Evolutionary conservation across 2,888 invertebrate genomes (phyloP).

Genomic region (Mongoloraphidia duomilia): DNA sequence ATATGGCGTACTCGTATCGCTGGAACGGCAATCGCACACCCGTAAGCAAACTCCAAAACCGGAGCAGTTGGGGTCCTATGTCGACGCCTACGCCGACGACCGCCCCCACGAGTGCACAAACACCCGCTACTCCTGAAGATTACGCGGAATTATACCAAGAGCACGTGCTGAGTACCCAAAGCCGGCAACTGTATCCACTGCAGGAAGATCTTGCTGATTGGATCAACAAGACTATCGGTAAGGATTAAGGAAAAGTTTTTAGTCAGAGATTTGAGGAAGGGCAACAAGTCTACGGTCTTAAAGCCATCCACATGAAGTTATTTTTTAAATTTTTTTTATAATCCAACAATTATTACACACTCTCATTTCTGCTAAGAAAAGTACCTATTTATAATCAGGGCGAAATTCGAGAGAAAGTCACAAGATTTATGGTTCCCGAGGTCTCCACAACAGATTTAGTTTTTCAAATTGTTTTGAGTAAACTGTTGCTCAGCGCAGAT

Average conservation of each 20-base stretch:
- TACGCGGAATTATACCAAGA: constrained; percentile 43
- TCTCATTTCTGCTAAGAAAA: too few relatives aligned
- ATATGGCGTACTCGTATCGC: constrained; percentile 5
- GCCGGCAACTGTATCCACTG: constrained; percentile 63
- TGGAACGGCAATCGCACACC: background rate
- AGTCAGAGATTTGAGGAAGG: background rate
- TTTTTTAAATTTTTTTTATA: constrained; percentile 11
- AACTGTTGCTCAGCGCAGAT: too few relatives aligned
- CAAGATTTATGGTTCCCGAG: too few relatives aligned
- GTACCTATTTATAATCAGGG: too few relatives aligned
- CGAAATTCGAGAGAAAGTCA: too few relatives aligned
- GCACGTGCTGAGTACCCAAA: constrained; percentile 60
- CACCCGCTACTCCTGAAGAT: constrained; percentile 19
- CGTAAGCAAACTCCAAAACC: constrained; percentile 18
- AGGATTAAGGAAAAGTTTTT: constrained; percentile 29
- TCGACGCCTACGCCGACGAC: constrained; percentile 31
- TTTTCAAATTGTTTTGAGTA: too few relatives aligned
- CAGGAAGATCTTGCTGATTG: constrained; percentile 81
- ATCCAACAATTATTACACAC: too few relatives aligned
- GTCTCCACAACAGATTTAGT: too few relatives aligned
- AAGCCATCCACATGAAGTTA: background rate
- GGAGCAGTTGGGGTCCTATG: constrained; percentile 46
- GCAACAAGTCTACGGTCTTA: background rate
- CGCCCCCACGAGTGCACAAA: constrained; percentile 24
- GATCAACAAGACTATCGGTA: constrained; percentile 74